These are phyloP conservation scores for Euplagia quadripunctaria DNA, from an alignment of 2,888 invertebrate species.

Conservation along the genomic window DNA sequence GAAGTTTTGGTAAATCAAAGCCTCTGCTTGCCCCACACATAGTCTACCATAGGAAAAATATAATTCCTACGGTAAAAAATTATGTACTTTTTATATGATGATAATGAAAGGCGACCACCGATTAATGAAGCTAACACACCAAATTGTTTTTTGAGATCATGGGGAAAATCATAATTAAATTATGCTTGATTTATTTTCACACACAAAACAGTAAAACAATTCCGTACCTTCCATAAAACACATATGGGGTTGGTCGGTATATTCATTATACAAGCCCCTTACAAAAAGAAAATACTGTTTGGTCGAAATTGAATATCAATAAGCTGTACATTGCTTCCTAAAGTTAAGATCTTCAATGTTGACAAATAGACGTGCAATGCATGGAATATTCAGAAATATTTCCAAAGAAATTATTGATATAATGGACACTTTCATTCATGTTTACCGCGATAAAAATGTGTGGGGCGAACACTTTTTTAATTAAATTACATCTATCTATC, in stretches of 20 bases:
- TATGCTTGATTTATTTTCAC: background rate
- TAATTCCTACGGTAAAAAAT: conserved; percentile 3
- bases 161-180: background rate
- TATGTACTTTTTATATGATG: conserved; percentile 1
- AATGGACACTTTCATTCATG: background rate
- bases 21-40: conserved; percentile 4
- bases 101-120: background rate
- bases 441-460: background rate
- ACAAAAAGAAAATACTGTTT: background rate
- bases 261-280: background rate
- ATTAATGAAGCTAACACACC: background rate
- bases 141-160: conserved; percentile 9
- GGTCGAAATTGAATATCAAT: too few species aligned
- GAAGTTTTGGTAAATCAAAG: conserved; percentile 21
- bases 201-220: background rate
- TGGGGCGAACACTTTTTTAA: conserved; percentile 1
- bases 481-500: conserved; percentile 14
- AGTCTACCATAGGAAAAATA: conserved; percentile 4
- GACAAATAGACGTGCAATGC: background rate
- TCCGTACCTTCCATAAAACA: background rate
- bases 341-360: background rate
- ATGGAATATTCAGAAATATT: background rate
- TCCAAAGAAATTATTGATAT: background rate
- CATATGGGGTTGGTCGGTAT: background rate
- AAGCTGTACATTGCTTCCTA: background rate